A percentile compares a stretch with the other conserved stretches of the same genome.
These are phyloP conservation scores for Orthosia incerta DNA, from an alignment of 2,888 invertebrate genomes.

Conservation along the genomic window DNA sequence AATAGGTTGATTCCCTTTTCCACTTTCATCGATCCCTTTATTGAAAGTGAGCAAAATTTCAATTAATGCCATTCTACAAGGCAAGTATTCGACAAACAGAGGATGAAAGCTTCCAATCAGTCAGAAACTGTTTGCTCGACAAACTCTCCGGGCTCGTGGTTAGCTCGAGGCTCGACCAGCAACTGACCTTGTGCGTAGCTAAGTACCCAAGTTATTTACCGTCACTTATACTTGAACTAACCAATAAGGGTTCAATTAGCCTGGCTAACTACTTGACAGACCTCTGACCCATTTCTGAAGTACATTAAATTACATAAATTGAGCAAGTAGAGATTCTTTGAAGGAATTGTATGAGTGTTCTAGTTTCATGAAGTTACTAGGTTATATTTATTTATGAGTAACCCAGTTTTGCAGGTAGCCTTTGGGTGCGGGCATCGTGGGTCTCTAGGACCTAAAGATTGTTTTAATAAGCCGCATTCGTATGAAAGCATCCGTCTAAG, in stretches of 20 bases:
- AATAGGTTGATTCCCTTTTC: background rate
- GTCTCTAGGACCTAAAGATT: background rate
- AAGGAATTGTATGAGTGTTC: slow-evolving; percentile 36
- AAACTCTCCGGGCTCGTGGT: slow-evolving; percentile 59
- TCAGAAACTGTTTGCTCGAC: slow-evolving; percentile 73
- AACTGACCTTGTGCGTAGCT: slow-evolving; percentile 59
- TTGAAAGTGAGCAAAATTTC: slow-evolving; percentile 65
- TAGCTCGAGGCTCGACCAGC: slow-evolving; percentile 37
- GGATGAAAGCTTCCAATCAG: slow-evolving; percentile 73
- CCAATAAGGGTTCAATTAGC: slow-evolving; percentile 62
- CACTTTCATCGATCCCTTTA: slow-evolving; percentile 31
- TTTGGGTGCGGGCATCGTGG: background rate
- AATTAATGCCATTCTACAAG: slow-evolving; percentile 63
- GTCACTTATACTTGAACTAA: slow-evolving; percentile 71
- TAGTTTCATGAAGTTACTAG: slow-evolving; percentile 31
- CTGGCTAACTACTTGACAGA: slow-evolving; percentile 57
- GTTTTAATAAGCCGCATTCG: background rate
- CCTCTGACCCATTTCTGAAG: slow-evolving; percentile 50
- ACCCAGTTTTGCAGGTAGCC: slow-evolving; percentile 6
- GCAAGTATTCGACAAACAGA: slow-evolving; percentile 70
- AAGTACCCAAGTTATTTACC: slow-evolving; percentile 67
- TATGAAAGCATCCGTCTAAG: slow-evolving; percentile 7
- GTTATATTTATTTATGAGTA: slow-evolving; percentile 38
- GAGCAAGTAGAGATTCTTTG: slow-evolving; percentile 22
- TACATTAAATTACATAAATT: slow-evolving; percentile 45